Evolutionary conservation across 92 coral and sea anemone species (phyloP).

Genomic region (Scolanthus callimorphus): DNA sequence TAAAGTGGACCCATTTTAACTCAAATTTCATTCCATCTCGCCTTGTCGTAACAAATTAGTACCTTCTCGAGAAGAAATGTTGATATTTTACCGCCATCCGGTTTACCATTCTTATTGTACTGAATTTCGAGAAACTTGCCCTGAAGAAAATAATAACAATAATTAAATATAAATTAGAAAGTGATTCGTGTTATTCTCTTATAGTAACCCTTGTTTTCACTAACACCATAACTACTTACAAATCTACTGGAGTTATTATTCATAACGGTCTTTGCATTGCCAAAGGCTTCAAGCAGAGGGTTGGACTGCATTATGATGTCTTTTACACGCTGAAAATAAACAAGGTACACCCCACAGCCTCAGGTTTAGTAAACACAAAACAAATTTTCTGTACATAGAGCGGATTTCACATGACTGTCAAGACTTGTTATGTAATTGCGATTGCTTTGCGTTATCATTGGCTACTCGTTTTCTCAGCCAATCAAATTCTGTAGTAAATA

Average conservation of each 20-base stretch:
- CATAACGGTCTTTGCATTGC: constrained; percentile 92
- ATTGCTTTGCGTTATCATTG: no score
- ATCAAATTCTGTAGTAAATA: no score
- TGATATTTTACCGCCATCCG: constrained; percentile 94
- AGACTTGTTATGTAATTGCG: no score
- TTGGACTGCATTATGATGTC: constrained; percentile 87
- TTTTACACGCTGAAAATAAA: constrained; percentile 60
- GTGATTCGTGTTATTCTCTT: not conserved
- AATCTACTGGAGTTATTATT: constrained; percentile 95
- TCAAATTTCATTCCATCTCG: no score
- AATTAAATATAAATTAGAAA: not conserved
- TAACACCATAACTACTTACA: constrained; percentile 37
- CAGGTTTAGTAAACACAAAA: no score
- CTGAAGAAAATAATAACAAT: constrained; percentile 8
- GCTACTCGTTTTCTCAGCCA: no score
- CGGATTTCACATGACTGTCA: no score
- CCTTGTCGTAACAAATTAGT: no score
- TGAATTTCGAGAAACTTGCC: constrained; percentile 92
- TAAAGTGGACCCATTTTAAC: not conserved
- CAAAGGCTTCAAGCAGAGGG: constrained; percentile 92
- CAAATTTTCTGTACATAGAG: no score
- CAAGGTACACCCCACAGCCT: no score
- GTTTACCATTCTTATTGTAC: constrained; percentile 74
- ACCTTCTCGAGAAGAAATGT: constrained; percentile 84
- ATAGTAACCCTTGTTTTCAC: no score